Percentiles rank a stretch among this genome's conserved stretches.
These are phyloP conservation scores for Cacatua alba DNA, from an alignment of 2,113 vertebrate species.

Conservation along the genomic window DNA sequence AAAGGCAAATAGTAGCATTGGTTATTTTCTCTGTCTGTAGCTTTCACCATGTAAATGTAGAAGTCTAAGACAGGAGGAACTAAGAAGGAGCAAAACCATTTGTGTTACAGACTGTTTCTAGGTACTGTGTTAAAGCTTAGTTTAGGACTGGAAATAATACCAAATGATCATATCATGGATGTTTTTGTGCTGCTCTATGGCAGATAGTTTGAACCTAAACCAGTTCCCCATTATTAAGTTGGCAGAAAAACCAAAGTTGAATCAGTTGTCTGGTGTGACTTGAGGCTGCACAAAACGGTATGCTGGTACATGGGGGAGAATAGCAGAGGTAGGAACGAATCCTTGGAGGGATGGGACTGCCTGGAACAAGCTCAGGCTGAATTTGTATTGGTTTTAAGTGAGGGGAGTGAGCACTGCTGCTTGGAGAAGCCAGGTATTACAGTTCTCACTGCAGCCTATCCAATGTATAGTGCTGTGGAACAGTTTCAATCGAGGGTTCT, in stretches of 20 bases:
- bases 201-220: not conserved
- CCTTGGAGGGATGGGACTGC: not conserved
- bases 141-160: not conserved
- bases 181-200: not conserved
- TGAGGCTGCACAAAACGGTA: not conserved
- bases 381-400: not conserved
- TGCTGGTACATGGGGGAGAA: not conserved
- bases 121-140: not conserved
- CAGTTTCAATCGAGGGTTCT: not conserved
- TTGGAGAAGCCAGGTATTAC: not conserved
- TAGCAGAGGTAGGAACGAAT: not conserved
- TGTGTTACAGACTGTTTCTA: not conserved
- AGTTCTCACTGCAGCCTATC: accelerated
- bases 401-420: not conserved
- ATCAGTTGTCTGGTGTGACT: not conserved
- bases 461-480: accelerated
- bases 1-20: not conserved
- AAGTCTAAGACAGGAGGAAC: not conserved
- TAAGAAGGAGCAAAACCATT: not conserved
- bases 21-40: not conserved
- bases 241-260: not conserved
- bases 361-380: constrained; percentile 7
- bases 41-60: accelerated
- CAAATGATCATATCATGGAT: not conserved
- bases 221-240: not conserved